A percentile compares a stretch with the other conserved stretches of the same genome.
Evolutionary conservation across 2,797 vertebrate species (phyloP).

Genomic region (Potorous gilbertii): DNA sequence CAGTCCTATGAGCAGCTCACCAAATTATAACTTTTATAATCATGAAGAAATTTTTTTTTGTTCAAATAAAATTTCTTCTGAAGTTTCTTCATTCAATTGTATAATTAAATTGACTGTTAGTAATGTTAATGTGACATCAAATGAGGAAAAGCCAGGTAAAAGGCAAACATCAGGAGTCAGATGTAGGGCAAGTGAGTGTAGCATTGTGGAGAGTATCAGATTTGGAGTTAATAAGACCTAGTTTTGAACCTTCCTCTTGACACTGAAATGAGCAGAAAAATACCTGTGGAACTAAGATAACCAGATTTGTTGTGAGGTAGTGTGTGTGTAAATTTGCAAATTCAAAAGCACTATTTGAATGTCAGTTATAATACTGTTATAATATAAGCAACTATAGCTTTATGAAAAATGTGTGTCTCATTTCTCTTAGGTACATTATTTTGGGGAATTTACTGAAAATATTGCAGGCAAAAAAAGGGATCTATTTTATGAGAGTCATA

Average conservation of each 20-base stretch:
- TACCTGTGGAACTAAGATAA: not conserved
- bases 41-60: not conserved
- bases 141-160: constrained; percentile 50
- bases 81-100: constrained; percentile 53
- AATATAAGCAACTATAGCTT: not conserved
- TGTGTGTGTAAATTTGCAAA: not conserved
- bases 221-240: not conserved
- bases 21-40: not conserved
- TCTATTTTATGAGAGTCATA: not conserved
- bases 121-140: constrained; percentile 42
- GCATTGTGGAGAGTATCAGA: constrained; percentile 19
- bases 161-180: constrained; percentile 19
- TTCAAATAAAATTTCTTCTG: constrained; percentile 68
- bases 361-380: not conserved
- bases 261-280: not conserved
- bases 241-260: not conserved
- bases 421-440: not conserved
- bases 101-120: constrained; percentile 68
- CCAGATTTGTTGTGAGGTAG: not conserved
- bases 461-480: not conserved
- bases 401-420: not conserved
- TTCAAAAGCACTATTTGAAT: not conserved
- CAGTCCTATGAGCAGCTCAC: not conserved
- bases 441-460: not conserved
- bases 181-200: not conserved